Base-by-base conservation (phyloP, 2,888 invertebrate species). In the Thecocarcelia acutangulata region DNA sequence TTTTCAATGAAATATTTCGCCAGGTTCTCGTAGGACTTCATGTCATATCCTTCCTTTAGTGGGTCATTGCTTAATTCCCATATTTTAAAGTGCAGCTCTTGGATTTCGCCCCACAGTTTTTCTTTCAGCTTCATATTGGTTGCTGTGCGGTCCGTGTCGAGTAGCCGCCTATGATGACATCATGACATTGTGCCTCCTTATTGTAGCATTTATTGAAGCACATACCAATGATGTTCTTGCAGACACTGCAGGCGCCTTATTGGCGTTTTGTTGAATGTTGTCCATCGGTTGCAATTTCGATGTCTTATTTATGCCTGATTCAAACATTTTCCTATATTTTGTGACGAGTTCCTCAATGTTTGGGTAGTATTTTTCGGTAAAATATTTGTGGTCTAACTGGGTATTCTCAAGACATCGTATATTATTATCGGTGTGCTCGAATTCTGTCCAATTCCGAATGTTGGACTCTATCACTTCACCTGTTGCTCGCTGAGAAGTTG, bases 391-490 rank as follows among this genome's bases (percentile, higher is more conserved):
- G 13, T 24, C 61, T 5, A 44, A n/a, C 12, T 28, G 21, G 44
- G 12, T 40, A 19, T 61, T 61, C 44, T 61, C 59, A 42, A 42
- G 24, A 61, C 21, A 24, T 61, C 15, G 42, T 61, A 61, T 44
- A 24, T 19, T 12, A 15, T 61, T 61, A 19, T 61, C 59, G 44
- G 21, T 24, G 24, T 13, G 21, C 24, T 61, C 24, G 24, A 61
- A 44, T 44, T 61, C 44, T 5, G 42, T 15, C 61, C 61, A 61
- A 61, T n/a, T n/a, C n/a, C n/a, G n/a, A n/a, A n/a, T n/a, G 61
- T 44, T 5, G 21, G 1, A 24, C 15, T 24, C 24, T 44, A 13
- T 21, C 44, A 28, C 24, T 61, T 44, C 1, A 61, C 24, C n/a
- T 44, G 24, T 21, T 61, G 44, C 44, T 44, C 44, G 17, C 37